These are phyloP conservation scores for Nasua narica DNA, from an alignment of 2,797 vertebrate species.

Conservation along the genomic window DNA sequence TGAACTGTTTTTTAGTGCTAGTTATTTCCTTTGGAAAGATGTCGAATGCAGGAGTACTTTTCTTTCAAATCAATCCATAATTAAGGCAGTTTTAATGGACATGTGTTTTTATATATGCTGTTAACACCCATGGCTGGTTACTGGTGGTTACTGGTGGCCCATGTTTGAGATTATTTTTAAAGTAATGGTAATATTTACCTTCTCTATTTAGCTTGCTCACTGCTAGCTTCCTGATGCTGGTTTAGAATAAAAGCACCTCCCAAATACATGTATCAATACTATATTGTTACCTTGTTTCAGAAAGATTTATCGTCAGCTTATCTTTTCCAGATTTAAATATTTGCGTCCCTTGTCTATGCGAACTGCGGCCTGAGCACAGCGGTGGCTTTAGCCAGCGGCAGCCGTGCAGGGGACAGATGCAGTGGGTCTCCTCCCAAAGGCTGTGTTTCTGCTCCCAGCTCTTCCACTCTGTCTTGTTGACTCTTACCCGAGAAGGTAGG, in stretches of 20 bases:
- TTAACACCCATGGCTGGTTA: neutral
- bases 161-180: conserved; percentile 48
- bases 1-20: neutral
- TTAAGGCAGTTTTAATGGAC: neutral
- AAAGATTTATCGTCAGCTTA: conserved; percentile 77
- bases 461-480: neutral
- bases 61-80: conserved; percentile 32
- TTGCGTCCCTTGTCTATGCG: conserved; percentile 69
- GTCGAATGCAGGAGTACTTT: neutral
- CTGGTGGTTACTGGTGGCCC: neutral
- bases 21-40: neutral
- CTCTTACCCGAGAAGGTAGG: conserved; percentile 39
- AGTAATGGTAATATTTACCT: conserved; percentile 62
- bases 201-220: conserved; percentile 55
- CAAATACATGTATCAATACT: neutral
- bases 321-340: conserved; percentile 74
- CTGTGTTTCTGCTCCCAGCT: accelerated
- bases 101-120: neutral
- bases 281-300: conserved; percentile 30
- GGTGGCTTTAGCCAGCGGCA: neutral
- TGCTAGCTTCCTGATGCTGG: conserved; percentile 47
- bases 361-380: conserved; percentile 18
- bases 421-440: neutral
- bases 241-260: conserved; percentile 54
- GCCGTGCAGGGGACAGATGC: neutral